Percentiles rank a stretch among this genome's conserved stretches.
Conservation (phyloP, 2,888 invertebrate genomes). For the Therioaphis trifolii region DNA sequence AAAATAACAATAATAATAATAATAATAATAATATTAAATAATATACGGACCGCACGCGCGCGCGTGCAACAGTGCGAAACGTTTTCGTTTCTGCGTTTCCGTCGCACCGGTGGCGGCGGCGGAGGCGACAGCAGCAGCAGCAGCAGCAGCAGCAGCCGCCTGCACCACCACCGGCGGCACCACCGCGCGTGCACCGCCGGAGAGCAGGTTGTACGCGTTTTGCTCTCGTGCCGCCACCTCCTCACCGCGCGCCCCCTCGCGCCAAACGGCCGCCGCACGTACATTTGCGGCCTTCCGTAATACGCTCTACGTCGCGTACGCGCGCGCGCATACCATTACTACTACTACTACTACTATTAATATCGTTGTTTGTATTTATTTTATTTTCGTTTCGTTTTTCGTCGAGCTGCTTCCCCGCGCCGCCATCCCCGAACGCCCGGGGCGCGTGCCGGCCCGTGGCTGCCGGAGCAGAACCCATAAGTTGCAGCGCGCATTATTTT, state of each 20-base stretch:
- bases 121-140: constrained; percentile 6
- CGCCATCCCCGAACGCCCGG: background rate
- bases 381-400: too few relatives aligned
- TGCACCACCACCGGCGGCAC: constrained; percentile 21
- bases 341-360: constrained; percentile 9
- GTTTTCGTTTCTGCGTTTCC: constrained; percentile 31
- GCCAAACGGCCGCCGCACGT: background rate
- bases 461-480: constrained; percentile 60
- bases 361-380: background rate
- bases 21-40: too few relatives aligned
- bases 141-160: constrained; percentile 23
- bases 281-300: constrained; percentile 28
- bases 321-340: background rate
- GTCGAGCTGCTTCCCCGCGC: background rate
- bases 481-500: constrained; percentile 46
- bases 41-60: too few relatives aligned
- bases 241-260: background rate
- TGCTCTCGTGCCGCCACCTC: background rate
- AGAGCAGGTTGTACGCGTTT: constrained; percentile 50
- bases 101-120: background rate
- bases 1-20: background rate
- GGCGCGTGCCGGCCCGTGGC: constrained; percentile 57
- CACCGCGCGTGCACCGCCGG: constrained; percentile 11
- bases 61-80: constrained; percentile 60
- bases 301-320: background rate